These are phyloP conservation scores for Zaprionus bogoriensis DNA, from an alignment of 2,888 invertebrate species.

Conservation along the genomic window DNA sequence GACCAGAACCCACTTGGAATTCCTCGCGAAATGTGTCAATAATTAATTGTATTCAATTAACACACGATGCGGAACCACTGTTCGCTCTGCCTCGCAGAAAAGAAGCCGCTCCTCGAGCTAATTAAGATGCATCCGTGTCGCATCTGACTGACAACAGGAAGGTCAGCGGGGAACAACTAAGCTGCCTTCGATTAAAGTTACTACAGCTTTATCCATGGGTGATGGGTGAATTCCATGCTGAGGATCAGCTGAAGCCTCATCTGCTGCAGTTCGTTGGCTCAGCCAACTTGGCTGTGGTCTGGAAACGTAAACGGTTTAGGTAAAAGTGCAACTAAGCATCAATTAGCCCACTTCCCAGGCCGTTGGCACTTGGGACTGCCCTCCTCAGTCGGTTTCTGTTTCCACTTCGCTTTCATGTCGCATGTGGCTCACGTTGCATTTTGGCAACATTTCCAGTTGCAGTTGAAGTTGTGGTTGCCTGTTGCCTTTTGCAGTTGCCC, in stretches of 20 bases:
- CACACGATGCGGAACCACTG: too few species aligned
- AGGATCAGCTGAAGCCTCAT: not conserved
- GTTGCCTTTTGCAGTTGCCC: constrained; percentile 44
- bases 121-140: constrained; percentile 80
- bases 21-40: constrained; percentile 80
- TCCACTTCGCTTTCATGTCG: constrained; percentile 66
- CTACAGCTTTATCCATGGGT: constrained; percentile 44
- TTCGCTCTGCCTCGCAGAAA: constrained; percentile 14
- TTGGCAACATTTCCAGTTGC: constrained; percentile 55
- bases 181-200: constrained; percentile 18
- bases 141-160: constrained; percentile 22
- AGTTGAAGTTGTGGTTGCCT: constrained; percentile 6
- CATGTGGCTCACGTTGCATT: constrained; percentile 72
- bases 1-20: constrained; percentile 51
- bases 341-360: constrained; percentile 82
- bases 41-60: constrained; percentile 82
- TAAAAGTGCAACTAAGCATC: constrained; percentile 82
- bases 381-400: constrained; percentile 50
- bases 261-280: not conserved
- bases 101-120: constrained; percentile 45
- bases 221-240: too few species aligned
- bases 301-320: constrained; percentile 65
- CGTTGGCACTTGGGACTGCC: constrained; percentile 56
- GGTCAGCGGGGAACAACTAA: constrained; percentile 3
- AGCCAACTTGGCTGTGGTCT: constrained; percentile 7